Base-by-base conservation (phyloP, 2,797 vertebrate species). In the Coregonus sp. region DNA sequence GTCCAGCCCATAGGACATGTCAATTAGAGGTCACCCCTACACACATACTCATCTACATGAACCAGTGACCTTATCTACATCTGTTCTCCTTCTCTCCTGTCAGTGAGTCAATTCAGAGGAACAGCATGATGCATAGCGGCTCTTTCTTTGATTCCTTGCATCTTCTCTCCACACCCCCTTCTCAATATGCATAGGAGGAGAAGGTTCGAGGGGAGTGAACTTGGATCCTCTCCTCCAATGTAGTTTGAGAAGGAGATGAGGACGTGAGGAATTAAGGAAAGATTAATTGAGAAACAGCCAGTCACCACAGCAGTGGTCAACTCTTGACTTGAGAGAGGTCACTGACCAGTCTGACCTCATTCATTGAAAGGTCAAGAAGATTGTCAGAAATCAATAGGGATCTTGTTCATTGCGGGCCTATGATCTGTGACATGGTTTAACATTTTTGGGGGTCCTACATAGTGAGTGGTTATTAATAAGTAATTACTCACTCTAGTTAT, bases 261-360 rank as follows among this genome's bases (percentile, higher is more conserved):
- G 20, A 63, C 12, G 59, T 29, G 20, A 63, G 59, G 6, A 11
- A 29, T 25, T 25, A 25, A 15, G 59, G 9, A 63, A 61, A 63
- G 3, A 29, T 63, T 3, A 12, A 29, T 63, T 47, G 40, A 47
- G 59, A 61, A 20, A 61, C 18, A 59, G 52, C 16, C 18, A 29
- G 11, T 25, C 82, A 75, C 81, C 80, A 61, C 78, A 70, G 74
- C 75, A 74, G 67, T 80, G 86, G 87, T 82, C 85, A 88, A 74
- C 29, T 35, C 31, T 90, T 82, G 86, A 77, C 89, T 89, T 87
- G 86, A 85, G 31, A 65, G 20, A 25, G 72, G 56, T 89, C 85
- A 89, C 80, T 74, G 87, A 63, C 18, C n/a, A 63, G 59, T 82
- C 88, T 83, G n/a, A 6, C 73, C 63, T 25, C 59, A 63, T 1